Percentiles rank a stretch among this genome's conserved stretches.
Conservation (phyloP, 1,140 invertebrate species). For the Diorhabda carinulata region DNA sequence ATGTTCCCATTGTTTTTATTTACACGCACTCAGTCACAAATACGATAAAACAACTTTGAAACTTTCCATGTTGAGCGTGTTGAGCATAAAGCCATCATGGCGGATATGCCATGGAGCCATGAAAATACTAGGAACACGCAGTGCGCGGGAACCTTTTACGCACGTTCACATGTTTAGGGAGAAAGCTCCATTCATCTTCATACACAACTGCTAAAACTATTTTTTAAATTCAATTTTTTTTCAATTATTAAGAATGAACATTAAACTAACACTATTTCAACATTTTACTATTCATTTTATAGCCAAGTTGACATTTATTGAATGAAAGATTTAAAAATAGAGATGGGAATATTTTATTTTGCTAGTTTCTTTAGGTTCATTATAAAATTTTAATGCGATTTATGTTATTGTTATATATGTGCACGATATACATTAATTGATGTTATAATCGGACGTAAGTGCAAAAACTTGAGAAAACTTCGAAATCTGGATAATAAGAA, state of each 20-base stretch:
- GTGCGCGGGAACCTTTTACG: conserved; percentile 59
- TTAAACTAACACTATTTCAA: too few species aligned
- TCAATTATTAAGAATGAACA: too few species aligned
- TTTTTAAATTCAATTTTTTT: conserved; percentile 8
- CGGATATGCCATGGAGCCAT: conserved; percentile 64
- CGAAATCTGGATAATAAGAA: too few species aligned
- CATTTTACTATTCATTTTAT: neutral
- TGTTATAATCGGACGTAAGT: too few species aligned
- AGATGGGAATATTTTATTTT: neutral
- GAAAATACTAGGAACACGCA: conserved; percentile 57
- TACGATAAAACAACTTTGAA: conserved; percentile 64
- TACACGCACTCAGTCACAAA: conserved; percentile 67
- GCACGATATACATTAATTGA: too few species aligned
- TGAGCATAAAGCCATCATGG: conserved; percentile 66
- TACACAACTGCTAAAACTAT: neutral
- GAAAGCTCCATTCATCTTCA: conserved; percentile 28
- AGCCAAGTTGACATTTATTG: neutral
- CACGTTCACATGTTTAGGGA: conserved; percentile 32
- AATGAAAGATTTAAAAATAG: neutral
- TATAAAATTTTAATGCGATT: too few species aligned
- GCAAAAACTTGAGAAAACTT: too few species aligned
- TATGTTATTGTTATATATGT: too few species aligned
- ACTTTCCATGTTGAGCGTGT: conserved; percentile 62
- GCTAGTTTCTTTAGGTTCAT: too few species aligned
- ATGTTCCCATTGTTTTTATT: conserved; percentile 65